Base-by-base conservation (phyloP, 53 echinoderm and acorn worm species). In the Paelopatides confundens region DNA sequence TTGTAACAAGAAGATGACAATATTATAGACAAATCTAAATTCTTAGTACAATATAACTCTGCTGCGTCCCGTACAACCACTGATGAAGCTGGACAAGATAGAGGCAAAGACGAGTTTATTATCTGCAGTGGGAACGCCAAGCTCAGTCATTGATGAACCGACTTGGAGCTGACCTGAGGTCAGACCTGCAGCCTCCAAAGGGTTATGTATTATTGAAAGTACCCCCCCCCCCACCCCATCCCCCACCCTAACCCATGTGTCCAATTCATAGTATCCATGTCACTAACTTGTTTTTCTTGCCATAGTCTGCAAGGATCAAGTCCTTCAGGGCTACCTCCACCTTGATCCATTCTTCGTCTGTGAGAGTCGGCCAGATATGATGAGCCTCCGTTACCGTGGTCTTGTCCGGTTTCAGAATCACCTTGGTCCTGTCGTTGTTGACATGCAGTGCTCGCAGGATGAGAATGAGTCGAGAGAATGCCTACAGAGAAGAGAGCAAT, bases 291-390 rank as follows among this genome's bases (percentile, higher is more conserved):
- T 98, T 98, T 76, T 95, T 98, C 98, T 98, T 98, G 68, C 98
- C 98, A 70, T 98, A 98, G 86, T 98, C 98, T 11, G 94, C 95
- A 68, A 98, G 87, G 89, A 98, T 98, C 76, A 98, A 94, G 54
- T 98, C 98, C 79, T 98, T 98, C 52, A 98, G 94, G 0, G 92
- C 92, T 0, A 98, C 95, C 47, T 98, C 98, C 17, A 98, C 98
- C 88, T 98, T 95, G 89, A 98, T 98, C 98, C 98, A 98, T 81
- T 98, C 98, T 66, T 98, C 98, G 81, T 98, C 98, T 0, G 95
- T 95, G 71, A 98, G 89, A 9, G 95, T 93, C 8, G 98, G 98
- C 98, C 98, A 98, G 92, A 98, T 98, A 83, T 98, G 98, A 89
- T 98, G 98, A 29, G 98, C 95, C 86, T 98, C 98, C 0, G 98